Percentiles rank a stretch among this genome's conserved stretches.
Evolutionary conservation across 2,113 vertebrate species (phyloP).

Genomic region (Corynorhinus townsendii): DNA sequence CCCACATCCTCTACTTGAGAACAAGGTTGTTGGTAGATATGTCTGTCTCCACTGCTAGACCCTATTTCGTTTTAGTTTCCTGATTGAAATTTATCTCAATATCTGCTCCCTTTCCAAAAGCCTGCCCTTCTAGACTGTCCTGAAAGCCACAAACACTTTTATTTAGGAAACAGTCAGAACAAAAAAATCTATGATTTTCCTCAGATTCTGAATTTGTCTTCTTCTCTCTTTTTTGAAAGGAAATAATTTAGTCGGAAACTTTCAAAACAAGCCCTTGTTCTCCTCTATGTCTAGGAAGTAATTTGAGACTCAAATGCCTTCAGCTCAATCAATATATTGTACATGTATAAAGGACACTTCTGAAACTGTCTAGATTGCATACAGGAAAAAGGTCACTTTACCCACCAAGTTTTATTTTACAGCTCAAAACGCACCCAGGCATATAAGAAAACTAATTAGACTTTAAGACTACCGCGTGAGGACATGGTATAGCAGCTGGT

Average conservation of each 20-base stretch:
- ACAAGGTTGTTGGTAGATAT: not conserved
- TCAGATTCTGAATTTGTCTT: constrained; percentile 28
- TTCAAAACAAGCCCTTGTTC: not conserved
- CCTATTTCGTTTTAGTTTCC: not conserved
- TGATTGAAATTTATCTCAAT: not conserved
- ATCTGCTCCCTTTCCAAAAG: constrained; percentile 13
- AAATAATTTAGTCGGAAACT: constrained; percentile 21
- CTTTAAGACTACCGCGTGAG: not conserved
- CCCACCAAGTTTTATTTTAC: constrained; percentile 31
- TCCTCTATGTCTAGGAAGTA: constrained; percentile 8
- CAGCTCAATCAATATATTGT: constrained; percentile 25
- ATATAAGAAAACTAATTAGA: constrained; percentile 25
- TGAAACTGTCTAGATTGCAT: not conserved
- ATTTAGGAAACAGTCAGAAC: not conserved
- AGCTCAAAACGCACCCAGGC: not conserved
- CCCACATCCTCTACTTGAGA: not conserved
- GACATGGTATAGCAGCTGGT: not conserved
- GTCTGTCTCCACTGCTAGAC: not conserved
- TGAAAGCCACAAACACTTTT: not conserved
- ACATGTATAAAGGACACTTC: constrained; percentile 30
- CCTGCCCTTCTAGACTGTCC: not conserved
- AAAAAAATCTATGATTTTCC: constrained; percentile 41
- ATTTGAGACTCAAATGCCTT: constrained; percentile 48
- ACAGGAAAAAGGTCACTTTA: constrained; percentile 15
- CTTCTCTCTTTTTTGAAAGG: constrained; percentile 26